These are phyloP conservation scores for Pionites leucogaster DNA, from an alignment of 2,113 vertebrate genomes.

Conservation along the genomic window DNA sequence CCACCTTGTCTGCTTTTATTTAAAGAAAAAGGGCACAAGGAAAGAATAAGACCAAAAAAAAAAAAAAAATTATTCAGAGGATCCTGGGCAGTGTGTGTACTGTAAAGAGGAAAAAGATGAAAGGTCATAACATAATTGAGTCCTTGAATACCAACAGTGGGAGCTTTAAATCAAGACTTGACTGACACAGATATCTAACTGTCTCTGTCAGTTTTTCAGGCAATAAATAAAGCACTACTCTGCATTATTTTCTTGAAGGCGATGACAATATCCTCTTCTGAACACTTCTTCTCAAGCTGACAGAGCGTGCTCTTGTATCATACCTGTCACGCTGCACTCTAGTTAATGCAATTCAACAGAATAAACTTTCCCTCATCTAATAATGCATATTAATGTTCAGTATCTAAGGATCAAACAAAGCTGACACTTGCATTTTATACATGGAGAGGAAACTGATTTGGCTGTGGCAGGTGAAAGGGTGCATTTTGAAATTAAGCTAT, in stretches of 20 bases:
- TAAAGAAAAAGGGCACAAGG: not conserved
- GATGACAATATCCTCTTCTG: not conserved
- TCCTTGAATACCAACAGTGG: not conserved
- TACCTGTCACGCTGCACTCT: not conserved
- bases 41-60: not conserved
- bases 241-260: not conserved
- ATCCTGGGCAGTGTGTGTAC: not conserved
- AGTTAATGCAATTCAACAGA: not conserved
- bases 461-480: not conserved
- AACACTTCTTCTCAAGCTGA: not conserved
- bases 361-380: not conserved
- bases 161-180: conserved; percentile 18
- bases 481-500: not conserved
- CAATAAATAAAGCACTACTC: not conserved
- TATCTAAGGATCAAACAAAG: not conserved
- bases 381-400: not conserved
- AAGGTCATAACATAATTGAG: not conserved
- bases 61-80: not conserved
- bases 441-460: not conserved
- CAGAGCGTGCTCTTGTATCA: not conserved
- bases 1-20: not conserved
- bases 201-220: not conserved
- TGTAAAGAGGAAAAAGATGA: not conserved
- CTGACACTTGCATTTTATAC: not conserved
- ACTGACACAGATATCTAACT: conserved; percentile 21